phyloP scores from a whole-genome alignment of 2,113 vertebrate genomes.

The Pelodiscus sinensis region DNA sequence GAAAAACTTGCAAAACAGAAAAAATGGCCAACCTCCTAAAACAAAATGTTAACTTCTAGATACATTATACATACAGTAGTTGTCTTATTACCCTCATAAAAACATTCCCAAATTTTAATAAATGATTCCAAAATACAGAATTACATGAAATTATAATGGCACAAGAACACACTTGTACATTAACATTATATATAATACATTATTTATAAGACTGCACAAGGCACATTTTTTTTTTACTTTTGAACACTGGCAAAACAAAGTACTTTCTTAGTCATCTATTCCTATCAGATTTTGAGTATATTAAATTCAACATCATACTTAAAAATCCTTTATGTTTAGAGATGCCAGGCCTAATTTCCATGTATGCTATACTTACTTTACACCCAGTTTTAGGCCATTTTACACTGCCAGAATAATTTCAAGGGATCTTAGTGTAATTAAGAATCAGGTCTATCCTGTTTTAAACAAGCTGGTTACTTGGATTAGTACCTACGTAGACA shows the following conservation, averaged over 20 bases:
- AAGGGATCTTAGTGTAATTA: not conserved
- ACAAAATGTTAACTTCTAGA: conserved; percentile 48
- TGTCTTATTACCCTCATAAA: conserved; percentile 39
- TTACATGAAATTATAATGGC: conserved; percentile 53
- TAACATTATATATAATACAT: conserved; percentile 22
- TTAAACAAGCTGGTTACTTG: conserved; percentile 30
- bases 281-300: conserved; percentile 10
- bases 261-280: conserved; percentile 37
- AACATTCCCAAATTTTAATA: conserved; percentile 42
- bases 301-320: conserved; percentile 31
- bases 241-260: conserved; percentile 53
- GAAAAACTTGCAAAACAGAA: conserved; percentile 57
- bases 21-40: conserved; percentile 43
- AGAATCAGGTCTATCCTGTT: not conserved
- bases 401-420: conserved; percentile 20
- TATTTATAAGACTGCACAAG: conserved; percentile 64
- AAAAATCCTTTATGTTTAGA: conserved; percentile 31
- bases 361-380: conserved; percentile 25
- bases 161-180: conserved; percentile 53
- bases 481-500: conserved; percentile 50
- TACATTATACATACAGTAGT: conserved; percentile 48
- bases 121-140: conserved; percentile 52
- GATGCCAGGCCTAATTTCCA: not conserved
- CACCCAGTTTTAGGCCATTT: not conserved
- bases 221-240: conserved; percentile 50